A percentile compares a stretch with the other conserved stretches of the same genome.
These are phyloP conservation scores for Beris morrisii DNA, from an alignment of 2,888 invertebrate genomes.

Conservation along the genomic window DNA sequence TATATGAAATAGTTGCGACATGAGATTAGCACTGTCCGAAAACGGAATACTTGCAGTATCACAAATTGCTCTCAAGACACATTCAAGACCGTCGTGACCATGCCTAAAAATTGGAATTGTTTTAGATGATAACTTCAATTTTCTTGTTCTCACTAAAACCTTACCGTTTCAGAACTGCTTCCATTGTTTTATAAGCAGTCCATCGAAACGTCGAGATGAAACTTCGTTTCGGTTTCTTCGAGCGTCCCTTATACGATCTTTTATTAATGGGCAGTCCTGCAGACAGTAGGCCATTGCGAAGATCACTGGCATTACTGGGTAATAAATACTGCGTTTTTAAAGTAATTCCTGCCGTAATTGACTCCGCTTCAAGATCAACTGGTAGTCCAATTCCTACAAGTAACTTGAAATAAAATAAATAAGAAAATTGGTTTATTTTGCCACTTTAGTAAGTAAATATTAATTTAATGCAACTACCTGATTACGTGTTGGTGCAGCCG, in stretches of 20 bases:
- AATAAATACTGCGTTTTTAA: constrained; percentile 52
- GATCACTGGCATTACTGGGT: constrained; percentile 44
- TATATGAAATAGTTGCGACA: constrained; percentile 23
- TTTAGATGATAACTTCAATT: not conserved
- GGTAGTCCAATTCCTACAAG: constrained; percentile 54
- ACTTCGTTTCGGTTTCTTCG: constrained; percentile 35
- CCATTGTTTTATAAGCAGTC: constrained; percentile 49
- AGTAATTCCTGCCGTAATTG: constrained; percentile 53
- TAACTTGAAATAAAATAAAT: constrained; percentile 43
- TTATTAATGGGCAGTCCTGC: constrained; percentile 25
- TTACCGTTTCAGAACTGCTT: constrained; percentile 47
- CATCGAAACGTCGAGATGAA: constrained; percentile 47
- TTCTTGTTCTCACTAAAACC: not conserved
- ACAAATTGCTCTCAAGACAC: constrained; percentile 75
- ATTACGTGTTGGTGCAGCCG: constrained; percentile 35
- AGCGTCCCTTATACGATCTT: constrained; percentile 40
- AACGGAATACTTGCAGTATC: constrained; percentile 72
- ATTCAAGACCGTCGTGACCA: constrained; percentile 67
- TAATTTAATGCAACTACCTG: constrained; percentile 12
- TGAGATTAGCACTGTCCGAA: constrained; percentile 13
- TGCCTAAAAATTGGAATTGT: constrained; percentile 54
- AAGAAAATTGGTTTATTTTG: too few species aligned
- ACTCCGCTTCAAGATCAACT: constrained; percentile 49
- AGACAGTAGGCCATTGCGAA: constrained; percentile 39
- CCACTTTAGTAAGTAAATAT: not conserved